Evolutionary conservation across 1,140 invertebrate species (phyloP).

Genomic region (Thalassaphorura encarpata): DNA sequence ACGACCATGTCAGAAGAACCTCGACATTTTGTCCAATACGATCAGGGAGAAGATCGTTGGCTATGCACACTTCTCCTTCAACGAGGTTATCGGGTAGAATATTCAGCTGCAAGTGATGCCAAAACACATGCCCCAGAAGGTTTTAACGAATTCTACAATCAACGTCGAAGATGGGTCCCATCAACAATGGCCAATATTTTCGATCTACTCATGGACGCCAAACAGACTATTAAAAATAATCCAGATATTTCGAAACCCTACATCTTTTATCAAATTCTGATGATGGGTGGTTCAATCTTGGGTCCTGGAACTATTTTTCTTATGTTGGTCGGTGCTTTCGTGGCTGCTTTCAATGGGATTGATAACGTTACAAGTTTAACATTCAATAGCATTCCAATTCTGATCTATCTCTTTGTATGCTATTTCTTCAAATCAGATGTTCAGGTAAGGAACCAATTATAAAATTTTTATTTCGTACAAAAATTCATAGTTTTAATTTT

Average conservation of each 20-base stretch:
- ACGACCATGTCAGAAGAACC: conserved; percentile 40
- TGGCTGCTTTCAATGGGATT: conserved; percentile 44
- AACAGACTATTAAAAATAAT: conserved; percentile 44
- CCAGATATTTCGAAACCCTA: conserved; percentile 49
- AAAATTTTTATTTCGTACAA: no score
- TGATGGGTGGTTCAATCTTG: conserved; percentile 47
- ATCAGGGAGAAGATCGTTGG: conserved; percentile 52
- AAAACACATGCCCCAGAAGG: conserved; percentile 51
- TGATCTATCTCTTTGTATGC: conserved; percentile 43
- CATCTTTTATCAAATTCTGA: conserved; percentile 40
- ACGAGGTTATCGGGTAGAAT: conserved; percentile 53
- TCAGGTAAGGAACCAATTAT: no score
- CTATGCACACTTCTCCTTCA: conserved; percentile 53
- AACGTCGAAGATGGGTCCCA: conserved; percentile 52
- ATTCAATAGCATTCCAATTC: conserved; percentile 40
- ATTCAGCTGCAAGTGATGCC: conserved; percentile 55
- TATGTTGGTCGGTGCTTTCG: conserved; percentile 50
- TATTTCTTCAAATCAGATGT: conserved; percentile 38
- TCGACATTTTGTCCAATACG: conserved; percentile 39
- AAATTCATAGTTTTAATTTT: no score
- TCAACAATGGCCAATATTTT: conserved; percentile 57
- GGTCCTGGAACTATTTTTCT: conserved; percentile 53
- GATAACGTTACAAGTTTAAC: conserved; percentile 41
- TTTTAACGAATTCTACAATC: conserved; percentile 53
- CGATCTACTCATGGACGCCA: conserved; percentile 47